Conservation (phyloP, 2,888 invertebrate genomes). For the Drosophila niveifrons region DNA sequence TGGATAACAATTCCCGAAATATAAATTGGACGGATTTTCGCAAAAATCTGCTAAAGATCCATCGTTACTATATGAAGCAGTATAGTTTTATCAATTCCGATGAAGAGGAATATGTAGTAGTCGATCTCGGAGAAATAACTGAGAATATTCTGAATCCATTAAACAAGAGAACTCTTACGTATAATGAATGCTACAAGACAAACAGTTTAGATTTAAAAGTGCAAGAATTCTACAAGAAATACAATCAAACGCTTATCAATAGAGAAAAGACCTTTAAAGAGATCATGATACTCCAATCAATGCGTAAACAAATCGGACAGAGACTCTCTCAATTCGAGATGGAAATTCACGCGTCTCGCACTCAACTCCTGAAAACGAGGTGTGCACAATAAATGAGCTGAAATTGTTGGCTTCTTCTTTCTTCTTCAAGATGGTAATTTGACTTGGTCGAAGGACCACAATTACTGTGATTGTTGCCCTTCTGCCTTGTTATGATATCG, state of each 20-base stretch:
- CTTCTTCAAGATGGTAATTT: constrained; percentile 28
- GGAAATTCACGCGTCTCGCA: constrained; percentile 39
- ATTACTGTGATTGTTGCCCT: constrained; percentile 45
- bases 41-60: constrained; percentile 43
- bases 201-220: constrained; percentile 25
- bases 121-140: constrained; percentile 8
- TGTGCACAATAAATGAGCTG: constrained; percentile 22
- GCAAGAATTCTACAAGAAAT: constrained; percentile 30
- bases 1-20: constrained; percentile 26
- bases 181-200: constrained; percentile 27
- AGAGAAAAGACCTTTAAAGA: constrained; percentile 40
- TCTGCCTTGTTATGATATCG: constrained; percentile 14
- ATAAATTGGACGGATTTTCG: constrained; percentile 52
- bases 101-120: background rate
- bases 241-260: constrained; percentile 11
- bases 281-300: constrained; percentile 29
- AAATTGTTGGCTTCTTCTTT: constrained; percentile 28
- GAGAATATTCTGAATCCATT: constrained; percentile 11
- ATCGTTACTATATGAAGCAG: constrained; percentile 34
- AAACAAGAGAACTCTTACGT: background rate
- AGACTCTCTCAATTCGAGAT: constrained; percentile 39
- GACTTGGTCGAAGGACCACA: constrained; percentile 20
- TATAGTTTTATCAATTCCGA: background rate
- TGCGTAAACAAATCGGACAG: constrained; percentile 40
- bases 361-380: constrained; percentile 12